Base-by-base conservation (phyloP, 2,113 vertebrate species). In the Labrus mixtus region DNA sequence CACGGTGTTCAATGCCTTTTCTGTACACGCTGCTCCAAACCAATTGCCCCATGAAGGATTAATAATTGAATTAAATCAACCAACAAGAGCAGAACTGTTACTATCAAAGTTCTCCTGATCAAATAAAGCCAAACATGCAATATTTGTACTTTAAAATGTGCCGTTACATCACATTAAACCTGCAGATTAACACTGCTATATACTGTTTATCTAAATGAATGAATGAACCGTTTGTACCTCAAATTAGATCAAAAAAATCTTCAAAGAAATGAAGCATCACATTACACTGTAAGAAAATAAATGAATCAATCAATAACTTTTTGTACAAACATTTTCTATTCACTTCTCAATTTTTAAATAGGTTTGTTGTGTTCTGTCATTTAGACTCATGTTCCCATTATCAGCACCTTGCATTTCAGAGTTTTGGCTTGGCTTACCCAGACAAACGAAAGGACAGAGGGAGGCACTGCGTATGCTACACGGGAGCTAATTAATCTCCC, bases 401-500 rank as follows among this genome's bases (percentile, higher is more conserved):
- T 63, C 9, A 64, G 53, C 73, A 78, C 53, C 82, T 79, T 68
- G 68, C 63, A 70, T 59, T 45, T 72, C 16, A 68, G 33, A 57
- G 22, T 73, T 65, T 75, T 79, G 62, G 8, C 53, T 74, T 74
- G 73, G 70, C 70, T 83, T 54, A 65, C 74, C 65, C 56, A 85
- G 86, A 93, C 89, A 93, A 91, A 92, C 88, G 90, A 71, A 83
- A 68, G 25, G 55, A 92, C 88, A 91, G 73, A 84, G 68, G 19
- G 57, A 76, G 29, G 81, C 73, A 76, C 76, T 72, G 46, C 84
- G 0, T 72, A 19, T 17, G 67, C 78, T 65, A 56, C 68, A 50
- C 77, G 69, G 82, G 92, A 91, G 86, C 90, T 91, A 94, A 95
- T 95, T 94, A 94, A 95, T 95, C 94, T 94, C 93, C 82, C 92